Conservation (phyloP, 2,797 vertebrate genomes). For the Acipenser ruthenus region DNA sequence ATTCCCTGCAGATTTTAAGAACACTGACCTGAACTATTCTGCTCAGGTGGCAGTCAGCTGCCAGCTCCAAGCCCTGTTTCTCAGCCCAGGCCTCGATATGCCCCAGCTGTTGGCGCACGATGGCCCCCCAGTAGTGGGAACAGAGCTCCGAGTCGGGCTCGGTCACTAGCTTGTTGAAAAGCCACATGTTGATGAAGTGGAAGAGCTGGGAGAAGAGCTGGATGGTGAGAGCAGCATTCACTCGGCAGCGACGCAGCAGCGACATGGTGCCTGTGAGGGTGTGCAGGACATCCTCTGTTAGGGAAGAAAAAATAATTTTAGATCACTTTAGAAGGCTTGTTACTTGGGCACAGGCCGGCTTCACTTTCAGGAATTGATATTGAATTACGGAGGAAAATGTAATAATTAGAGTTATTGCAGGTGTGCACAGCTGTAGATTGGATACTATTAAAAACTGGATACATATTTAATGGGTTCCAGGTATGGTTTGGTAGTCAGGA, state of each 20-base stretch:
- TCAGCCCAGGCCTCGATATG: constrained; percentile 98
- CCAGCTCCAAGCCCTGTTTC: constrained; percentile 93
- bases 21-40: constrained; percentile 84
- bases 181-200: constrained; percentile 99
- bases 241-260: constrained; percentile 84
- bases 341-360: too few relatives aligned
- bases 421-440: too few relatives aligned
- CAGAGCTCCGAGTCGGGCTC: constrained; percentile 87
- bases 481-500: too few relatives aligned
- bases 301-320: background rate
- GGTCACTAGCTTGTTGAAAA: constrained; percentile 92
- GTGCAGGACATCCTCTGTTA: constrained; percentile 86
- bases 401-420: too few relatives aligned
- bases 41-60: constrained; percentile 93
- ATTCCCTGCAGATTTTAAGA: too few relatives aligned
- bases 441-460: too few relatives aligned
- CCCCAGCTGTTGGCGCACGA: constrained; percentile 85
- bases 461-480: too few relatives aligned
- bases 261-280: constrained; percentile 94
- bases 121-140: constrained; percentile 96
- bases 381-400: too few relatives aligned
- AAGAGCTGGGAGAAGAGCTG: constrained; percentile 98
- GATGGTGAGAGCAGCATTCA: constrained; percentile 93
- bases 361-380: too few relatives aligned
- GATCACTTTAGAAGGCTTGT: background rate